A percentile compares a stretch with the other conserved stretches of the same genome.
phyloP scores from a whole-genome alignment of 2,888 invertebrate species.

The Perithous albicinctus region DNA sequence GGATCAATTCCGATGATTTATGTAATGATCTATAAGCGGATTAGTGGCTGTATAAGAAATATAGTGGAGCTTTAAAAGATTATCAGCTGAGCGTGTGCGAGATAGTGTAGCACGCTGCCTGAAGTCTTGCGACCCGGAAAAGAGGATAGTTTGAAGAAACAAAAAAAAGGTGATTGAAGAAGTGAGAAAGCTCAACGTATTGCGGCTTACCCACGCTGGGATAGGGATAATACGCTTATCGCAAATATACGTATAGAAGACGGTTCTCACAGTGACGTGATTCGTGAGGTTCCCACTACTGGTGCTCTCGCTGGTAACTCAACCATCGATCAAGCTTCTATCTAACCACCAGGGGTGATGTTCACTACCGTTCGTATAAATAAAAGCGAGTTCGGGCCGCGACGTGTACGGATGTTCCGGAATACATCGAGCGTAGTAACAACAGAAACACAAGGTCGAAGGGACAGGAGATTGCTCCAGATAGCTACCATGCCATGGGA shows the following conservation, averaged over 20 bases:
- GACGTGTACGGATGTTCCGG: constrained; percentile 54
- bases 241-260: constrained; percentile 48
- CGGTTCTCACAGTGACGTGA: constrained; percentile 41
- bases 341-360: constrained; percentile 39
- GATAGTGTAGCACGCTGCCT: too few species aligned
- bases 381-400: constrained; percentile 46
- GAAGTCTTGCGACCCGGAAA: background rate
- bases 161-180: constrained; percentile 23
- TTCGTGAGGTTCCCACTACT: constrained; percentile 21
- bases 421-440: constrained; percentile 41
- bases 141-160: background rate
- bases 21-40: background rate
- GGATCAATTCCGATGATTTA: too few species aligned
- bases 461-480: constrained; percentile 22
- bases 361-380: constrained; percentile 53
- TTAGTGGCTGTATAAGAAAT: background rate
- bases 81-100: too few species aligned
- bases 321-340: constrained; percentile 71
- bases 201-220: constrained; percentile 55
- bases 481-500: constrained; percentile 16
- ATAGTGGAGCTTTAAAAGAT: background rate
- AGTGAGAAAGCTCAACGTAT: constrained; percentile 54
- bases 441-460: constrained; percentile 18
- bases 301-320: constrained; percentile 35
- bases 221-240: constrained; percentile 72